Evolutionary conservation across 92 coral and sea anemone species (phyloP).

Genomic region (Plumapathes pennacea): DNA sequence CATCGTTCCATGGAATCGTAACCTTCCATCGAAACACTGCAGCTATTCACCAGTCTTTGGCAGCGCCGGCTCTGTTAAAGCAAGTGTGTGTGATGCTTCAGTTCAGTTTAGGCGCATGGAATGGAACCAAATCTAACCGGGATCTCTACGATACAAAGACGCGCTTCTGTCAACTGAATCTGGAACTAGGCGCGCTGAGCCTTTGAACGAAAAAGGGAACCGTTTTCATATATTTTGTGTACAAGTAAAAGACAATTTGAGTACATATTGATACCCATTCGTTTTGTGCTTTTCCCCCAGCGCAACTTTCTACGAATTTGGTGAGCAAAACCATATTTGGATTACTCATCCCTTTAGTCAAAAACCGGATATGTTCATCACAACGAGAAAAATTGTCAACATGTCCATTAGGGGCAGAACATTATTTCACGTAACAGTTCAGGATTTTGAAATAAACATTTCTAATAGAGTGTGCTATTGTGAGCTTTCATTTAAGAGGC

Average conservation of each 20-base stretch:
- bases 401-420: no score
- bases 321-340: slow-evolving; percentile 36
- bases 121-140: slow-evolving; percentile 60
- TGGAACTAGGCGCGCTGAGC: slow-evolving; percentile 42
- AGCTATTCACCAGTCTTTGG: slow-evolving; percentile 46
- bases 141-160: slow-evolving; percentile 40
- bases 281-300: slow-evolving; percentile 2
- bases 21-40: slow-evolving; percentile 66
- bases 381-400: slow-evolving; percentile 27
- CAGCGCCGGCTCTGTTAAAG: slow-evolving; percentile 51
- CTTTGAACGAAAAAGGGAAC: no score
- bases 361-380: slow-evolving; percentile 51
- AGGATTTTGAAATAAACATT: no score
- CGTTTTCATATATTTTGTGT: no score
- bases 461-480: no score
- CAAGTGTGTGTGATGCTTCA: slow-evolving; percentile 51
- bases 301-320: slow-evolving; percentile 60
- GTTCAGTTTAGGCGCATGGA: slow-evolving; percentile 56
- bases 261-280: no score
- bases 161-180: slow-evolving; percentile 58
- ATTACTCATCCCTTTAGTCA: slow-evolving; percentile 60
- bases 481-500: no score
- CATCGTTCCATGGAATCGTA: slow-evolving; percentile 54
- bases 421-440: no score
- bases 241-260: no score